phyloP scores from a whole-genome alignment of 2,888 invertebrate genomes.

The Philhelius pedissequus region DNA sequence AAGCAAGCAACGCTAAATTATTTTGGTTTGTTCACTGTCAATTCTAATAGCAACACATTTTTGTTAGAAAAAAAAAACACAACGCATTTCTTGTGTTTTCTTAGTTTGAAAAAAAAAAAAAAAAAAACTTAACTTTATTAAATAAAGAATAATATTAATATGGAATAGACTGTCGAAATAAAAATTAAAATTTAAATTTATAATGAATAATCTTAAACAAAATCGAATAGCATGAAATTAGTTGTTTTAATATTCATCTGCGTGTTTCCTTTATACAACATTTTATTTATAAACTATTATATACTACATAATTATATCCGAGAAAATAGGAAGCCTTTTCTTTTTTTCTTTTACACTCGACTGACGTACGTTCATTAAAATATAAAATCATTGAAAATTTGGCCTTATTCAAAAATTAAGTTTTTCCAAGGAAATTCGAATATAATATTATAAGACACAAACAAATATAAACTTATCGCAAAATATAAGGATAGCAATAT shows the following conservation, averaged over 20 bases:
- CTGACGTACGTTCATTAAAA: conserved; percentile 49
- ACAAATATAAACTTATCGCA: conserved; percentile 17
- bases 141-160: neutral
- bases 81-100: conserved; percentile 23
- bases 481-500: conserved; percentile 20
- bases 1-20: neutral
- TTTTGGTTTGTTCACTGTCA: conserved; percentile 12
- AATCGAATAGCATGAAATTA: conserved; percentile 17
- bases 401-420: conserved; percentile 19
- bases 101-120: neutral
- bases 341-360: conserved; percentile 49
- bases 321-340: conserved; percentile 40
- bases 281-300: conserved; percentile 37
- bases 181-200: conserved; percentile 12
- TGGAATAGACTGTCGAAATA: conserved; percentile 9
- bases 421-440: conserved; percentile 7
- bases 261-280: neutral
- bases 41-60: conserved; percentile 14
- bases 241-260: conserved; percentile 33
- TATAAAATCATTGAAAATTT: conserved; percentile 1
- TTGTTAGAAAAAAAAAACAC: conserved; percentile 19
- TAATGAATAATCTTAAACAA: neutral
- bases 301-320: conserved; percentile 34
- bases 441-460: conserved; percentile 1
- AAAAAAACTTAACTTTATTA: conserved; percentile 11